Evolutionary conservation across 1,140 invertebrate species (phyloP).

Genomic region (Stegodyphus mimosarum): DNA sequence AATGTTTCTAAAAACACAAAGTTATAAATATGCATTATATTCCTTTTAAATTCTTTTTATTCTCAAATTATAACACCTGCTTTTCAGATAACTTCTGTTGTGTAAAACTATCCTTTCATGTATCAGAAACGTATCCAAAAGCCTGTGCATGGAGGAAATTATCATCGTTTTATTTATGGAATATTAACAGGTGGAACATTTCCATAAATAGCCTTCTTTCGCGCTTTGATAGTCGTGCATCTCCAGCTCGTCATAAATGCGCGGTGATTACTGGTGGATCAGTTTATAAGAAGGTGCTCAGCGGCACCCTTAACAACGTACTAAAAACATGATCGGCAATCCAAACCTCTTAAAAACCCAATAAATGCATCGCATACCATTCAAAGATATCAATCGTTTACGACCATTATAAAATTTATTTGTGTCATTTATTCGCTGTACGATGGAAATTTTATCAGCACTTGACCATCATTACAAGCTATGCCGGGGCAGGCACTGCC

Average conservation of each 20-base stretch:
- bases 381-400: constrained; percentile 60
- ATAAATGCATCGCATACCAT: constrained; percentile 55
- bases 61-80: no score
- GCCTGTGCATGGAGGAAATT: no score
- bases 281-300: constrained; percentile 17
- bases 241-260: constrained; percentile 4
- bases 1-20: no score
- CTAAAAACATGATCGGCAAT: constrained; percentile 60
- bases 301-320: constrained; percentile 31
- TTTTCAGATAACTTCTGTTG: no score
- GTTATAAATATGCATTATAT: no score
- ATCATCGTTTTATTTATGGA: no score
- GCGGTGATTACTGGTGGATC: constrained; percentile 17
- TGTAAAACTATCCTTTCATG: no score
- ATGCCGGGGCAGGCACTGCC: constrained; percentile 1
- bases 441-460: constrained; percentile 53
- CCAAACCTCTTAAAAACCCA: constrained; percentile 57
- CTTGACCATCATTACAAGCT: constrained; percentile 54
- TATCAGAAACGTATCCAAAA: no score
- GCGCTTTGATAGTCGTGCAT: not conserved
- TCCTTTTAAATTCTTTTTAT: no score
- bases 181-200: not conserved
- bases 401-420: constrained; percentile 61
- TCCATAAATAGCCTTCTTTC: not conserved
- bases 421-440: constrained; percentile 32